Percentiles rank a stretch among this genome's conserved stretches.
phyloP scores from a whole-genome alignment of 2,888 invertebrate species.

The Calliopum simillimum region DNA sequence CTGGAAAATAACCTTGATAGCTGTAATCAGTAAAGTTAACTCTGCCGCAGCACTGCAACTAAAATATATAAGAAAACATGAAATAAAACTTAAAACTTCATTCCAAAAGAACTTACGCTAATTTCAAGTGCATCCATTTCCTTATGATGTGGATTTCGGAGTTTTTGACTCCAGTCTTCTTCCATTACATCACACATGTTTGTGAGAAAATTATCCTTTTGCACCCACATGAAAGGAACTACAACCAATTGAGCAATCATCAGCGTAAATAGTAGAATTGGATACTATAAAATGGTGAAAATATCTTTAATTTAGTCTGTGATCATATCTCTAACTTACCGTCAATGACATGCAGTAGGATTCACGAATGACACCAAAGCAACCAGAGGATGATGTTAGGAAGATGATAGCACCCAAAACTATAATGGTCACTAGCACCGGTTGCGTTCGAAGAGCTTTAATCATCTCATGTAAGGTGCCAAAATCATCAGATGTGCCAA shows the following conservation, averaged over 20 bases:
- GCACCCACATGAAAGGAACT: constrained; percentile 77
- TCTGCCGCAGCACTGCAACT: constrained; percentile 65
- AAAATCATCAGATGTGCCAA: constrained; percentile 70
- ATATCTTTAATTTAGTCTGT: neutral
- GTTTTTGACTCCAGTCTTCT: constrained; percentile 65
- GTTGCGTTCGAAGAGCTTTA: constrained; percentile 68
- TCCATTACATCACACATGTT: constrained; percentile 71
- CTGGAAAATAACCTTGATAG: constrained; percentile 61
- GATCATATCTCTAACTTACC: constrained; percentile 69
- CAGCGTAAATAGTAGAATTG: constrained; percentile 77
- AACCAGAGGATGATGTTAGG: constrained; percentile 88
- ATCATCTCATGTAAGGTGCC: too few relatives aligned
- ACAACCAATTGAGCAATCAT: constrained; percentile 81
- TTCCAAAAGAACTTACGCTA: constrained; percentile 52
- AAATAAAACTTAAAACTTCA: too few relatives aligned
- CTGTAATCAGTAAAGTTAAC: constrained; percentile 56
- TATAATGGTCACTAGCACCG: constrained; percentile 77
- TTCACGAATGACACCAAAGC: constrained; percentile 90
- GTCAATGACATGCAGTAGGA: too few relatives aligned
- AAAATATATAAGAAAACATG: constrained; percentile 1
- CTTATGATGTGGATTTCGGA: constrained; percentile 60
- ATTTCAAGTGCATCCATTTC: constrained; percentile 64
- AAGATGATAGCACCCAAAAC: constrained; percentile 79
- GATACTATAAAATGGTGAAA: constrained; percentile 72
- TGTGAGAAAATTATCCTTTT: constrained; percentile 71